These are phyloP conservation scores for Drosophila willistoni DNA, from an alignment of 1,140 invertebrate genomes.

Conservation along the genomic window DNA sequence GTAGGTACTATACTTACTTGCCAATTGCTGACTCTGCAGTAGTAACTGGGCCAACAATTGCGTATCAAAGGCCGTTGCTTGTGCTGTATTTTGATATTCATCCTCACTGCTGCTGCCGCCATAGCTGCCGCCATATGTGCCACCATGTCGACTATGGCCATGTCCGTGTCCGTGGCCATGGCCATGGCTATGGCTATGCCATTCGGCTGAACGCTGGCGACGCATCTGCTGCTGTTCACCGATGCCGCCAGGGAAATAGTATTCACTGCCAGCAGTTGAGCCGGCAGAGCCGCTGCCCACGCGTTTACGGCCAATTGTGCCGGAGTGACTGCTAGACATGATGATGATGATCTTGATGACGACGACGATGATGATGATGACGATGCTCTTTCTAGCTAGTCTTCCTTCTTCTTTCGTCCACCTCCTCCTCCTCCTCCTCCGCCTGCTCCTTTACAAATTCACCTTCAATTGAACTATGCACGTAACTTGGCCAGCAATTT, in stretches of 20 bases:
- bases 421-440: no score
- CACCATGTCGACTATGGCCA: conserved; percentile 62
- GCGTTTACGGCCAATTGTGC: conserved; percentile 83
- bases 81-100: conserved; percentile 85
- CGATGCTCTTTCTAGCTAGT: background rate
- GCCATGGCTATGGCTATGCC: conserved; percentile 85
- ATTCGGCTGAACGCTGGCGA: conserved; percentile 86
- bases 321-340: conserved; percentile 80
- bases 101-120: conserved; percentile 85
- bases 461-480: conserved; percentile 66
- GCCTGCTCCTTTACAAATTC: conserved; percentile 26
- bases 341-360: conserved; percentile 4
- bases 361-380: background rate
- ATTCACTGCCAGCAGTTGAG: conserved; percentile 71
- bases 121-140: conserved; percentile 31
- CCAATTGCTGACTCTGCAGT: conserved; percentile 85
- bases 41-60: conserved; percentile 85
- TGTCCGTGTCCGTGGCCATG: conserved; percentile 83
- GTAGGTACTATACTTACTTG: conserved; percentile 80
- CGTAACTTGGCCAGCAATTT: conserved; percentile 52
- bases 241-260: conserved; percentile 64
- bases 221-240: conserved; percentile 79
- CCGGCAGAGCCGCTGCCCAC: conserved; percentile 75
- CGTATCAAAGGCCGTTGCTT: conserved; percentile 81
- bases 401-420: background rate